phyloP scores from a whole-genome alignment of 2,888 invertebrate genomes.

The Eledone cirrhosa region DNA sequence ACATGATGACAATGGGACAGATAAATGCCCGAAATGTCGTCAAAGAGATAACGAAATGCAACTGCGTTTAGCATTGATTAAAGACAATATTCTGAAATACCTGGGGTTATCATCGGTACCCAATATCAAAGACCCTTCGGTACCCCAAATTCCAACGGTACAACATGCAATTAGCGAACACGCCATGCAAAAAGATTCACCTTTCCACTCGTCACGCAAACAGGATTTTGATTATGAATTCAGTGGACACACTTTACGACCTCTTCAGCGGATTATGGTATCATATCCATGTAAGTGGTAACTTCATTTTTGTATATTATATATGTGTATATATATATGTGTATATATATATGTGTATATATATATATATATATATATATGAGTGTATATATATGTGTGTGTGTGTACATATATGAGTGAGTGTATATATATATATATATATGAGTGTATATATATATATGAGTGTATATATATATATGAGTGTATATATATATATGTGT shows the following conservation, averaged over 20 bases:
- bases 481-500: too few species aligned
- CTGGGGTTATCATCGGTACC: not conserved
- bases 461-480: too few species aligned
- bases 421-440: too few species aligned
- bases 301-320: not conserved
- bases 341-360: too few species aligned
- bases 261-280: slow-evolving; percentile 19
- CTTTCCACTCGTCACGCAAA: slow-evolving; percentile 33
- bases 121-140: slow-evolving; percentile 9
- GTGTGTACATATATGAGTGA: too few species aligned
- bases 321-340: not conserved
- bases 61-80: slow-evolving; percentile 10
- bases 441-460: too few species aligned
- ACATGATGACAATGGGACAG: not conserved
- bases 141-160: slow-evolving; percentile 21
- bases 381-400: too few species aligned
- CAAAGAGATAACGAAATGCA: not conserved
- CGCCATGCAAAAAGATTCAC: slow-evolving; percentile 45
- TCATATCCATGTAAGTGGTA: slow-evolving; percentile 3
- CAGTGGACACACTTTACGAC: slow-evolving; percentile 4
- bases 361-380: too few species aligned
- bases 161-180: slow-evolving; percentile 19
- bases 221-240: slow-evolving; percentile 7
- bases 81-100: slow-evolving; percentile 22
- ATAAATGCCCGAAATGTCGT: not conserved